Evolutionary conservation across 2,113 vertebrate genomes (phyloP), one percentile per base, ranked within the genome.

Genomic region (Pogonocichla stellata): DNA sequence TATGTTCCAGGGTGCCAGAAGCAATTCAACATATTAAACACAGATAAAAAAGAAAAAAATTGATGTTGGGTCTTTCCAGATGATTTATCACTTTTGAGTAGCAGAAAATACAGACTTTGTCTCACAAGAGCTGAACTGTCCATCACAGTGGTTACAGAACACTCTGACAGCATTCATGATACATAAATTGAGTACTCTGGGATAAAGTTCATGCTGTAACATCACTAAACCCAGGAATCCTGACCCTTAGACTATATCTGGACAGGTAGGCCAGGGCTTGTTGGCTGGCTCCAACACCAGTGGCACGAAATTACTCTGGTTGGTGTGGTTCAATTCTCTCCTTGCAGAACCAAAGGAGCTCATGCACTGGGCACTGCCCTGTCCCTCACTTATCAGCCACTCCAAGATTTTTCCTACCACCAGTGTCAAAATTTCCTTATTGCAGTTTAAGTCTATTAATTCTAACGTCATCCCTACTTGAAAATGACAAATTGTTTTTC

Each of bases 151-250:
- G 31, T 34, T 51, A 19, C 26, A 47, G 14, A 79, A 34, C n/a
- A 38, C 36, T 36, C 5, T 12, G 5, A n/a, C 23, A 33, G 51
- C 42, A 34, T 42, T 42, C 3, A 1, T 9, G 6, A 34, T 40
- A 18, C 0, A 40, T 1, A 58, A 69, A 54, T 9, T 2, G 19
- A 48, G 26, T 7, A 19, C 25, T 53, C 3, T 0, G 0, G 2
- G 29, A 53, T 13, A 18, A 45, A 23, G 36, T 29, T 61, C 19
- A 20, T 14, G 22, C 66, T 26, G 0, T 2, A 10, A 33, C 8
- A 14, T 22, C 47, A 40, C 3, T 36, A 43, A 54, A 36, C 9
- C 22, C 2, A n/a, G 42, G 12, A 51, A 73, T 36, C 19, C 33
- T 6, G 12, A 40, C 19, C 22, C 34, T 60, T 60, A 58, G 22